phyloP scores from a whole-genome alignment of 1,140 invertebrate genomes.

The Drosophila yakuba region DNA sequence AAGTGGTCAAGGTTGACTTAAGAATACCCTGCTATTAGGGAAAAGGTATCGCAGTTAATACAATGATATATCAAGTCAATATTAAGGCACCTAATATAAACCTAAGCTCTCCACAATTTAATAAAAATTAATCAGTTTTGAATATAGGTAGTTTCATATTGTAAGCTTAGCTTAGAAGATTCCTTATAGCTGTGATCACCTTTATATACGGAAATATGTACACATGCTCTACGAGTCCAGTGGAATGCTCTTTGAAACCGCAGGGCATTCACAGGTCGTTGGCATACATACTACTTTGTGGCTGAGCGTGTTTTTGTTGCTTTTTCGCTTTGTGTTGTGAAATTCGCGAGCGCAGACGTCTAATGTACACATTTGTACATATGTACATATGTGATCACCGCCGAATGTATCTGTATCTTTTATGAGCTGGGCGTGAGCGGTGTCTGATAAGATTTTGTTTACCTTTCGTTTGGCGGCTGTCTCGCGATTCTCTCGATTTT shows the following conservation, averaged over 20 bases:
- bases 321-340: conserved; percentile 41
- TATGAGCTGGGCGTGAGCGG: conserved; percentile 54
- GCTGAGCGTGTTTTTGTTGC: conserved; percentile 7
- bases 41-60: too few relatives aligned
- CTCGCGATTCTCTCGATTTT: conserved; percentile 45
- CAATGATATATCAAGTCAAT: neutral
- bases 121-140: too few relatives aligned
- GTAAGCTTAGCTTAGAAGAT: neutral
- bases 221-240: neutral
- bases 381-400: conserved; percentile 14
- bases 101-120: too few relatives aligned
- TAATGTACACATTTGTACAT: conserved; percentile 20
- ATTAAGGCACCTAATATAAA: neutral
- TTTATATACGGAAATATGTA: neutral
- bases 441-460: conserved; percentile 53
- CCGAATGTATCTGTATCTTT: conserved; percentile 27
- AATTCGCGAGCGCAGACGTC: conserved; percentile 40
- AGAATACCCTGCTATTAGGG: conserved; percentile 3
- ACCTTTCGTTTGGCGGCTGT: conserved; percentile 39
- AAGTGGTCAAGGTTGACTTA: conserved; percentile 3
- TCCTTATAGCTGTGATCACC: neutral
- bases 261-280: conserved; percentile 12
- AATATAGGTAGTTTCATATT: neutral
- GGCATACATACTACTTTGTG: neutral
- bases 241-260: neutral